Base-by-base conservation (phyloP, 2,113 vertebrate species). In the Protomyctophum bolini region DNA sequence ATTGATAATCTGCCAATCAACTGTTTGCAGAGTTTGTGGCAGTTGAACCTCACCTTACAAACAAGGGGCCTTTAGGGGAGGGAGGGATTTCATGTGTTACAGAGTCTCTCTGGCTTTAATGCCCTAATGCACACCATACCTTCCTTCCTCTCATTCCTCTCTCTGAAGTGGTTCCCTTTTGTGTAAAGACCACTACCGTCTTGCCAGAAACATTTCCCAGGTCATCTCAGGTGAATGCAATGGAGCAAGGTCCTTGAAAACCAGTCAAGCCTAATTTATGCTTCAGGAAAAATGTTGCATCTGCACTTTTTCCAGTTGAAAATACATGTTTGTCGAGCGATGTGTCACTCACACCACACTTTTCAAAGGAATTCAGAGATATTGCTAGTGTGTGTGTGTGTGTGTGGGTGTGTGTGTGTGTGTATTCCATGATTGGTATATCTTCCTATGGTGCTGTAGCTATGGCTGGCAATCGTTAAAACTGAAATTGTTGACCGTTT, bases 1-100 rank as follows among this genome's bases (percentile, higher is more conserved):
- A 41, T 41, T 41, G 33, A 41, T 41, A 41, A 3, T 64, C 10
- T 58, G 72, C 6, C 21, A 71, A 7, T 74, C 62, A 77, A 73
- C 79, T 66, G 10, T 72, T 48, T 66, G 51, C 10, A 8, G 55
- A 7, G 45, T 64, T 14, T 68, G 52, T 74, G 70, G 83, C 66
- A 66, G 48, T 75, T 79, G 10, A 10, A 10, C 29, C 21, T 10
- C 8, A 59, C 28, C 15, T 9, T 15, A 14, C n/a, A 58, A 21
- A 7, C 28, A 59, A 10, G 9, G 10, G 15, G 8, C 11, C 10
- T 79, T 83, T 63, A 72, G 58, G 63, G 8, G 79, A 82, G 76
- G 63, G 8, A 81, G 82, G 76, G 73, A 57, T 75, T 86, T 86
- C 59, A 79, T 80, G 68, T 85, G 70, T 70, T 68, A 10, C 79